Base-by-base conservation (phyloP, 2,888 invertebrate species). In the Metopia argyrocephala region DNA sequence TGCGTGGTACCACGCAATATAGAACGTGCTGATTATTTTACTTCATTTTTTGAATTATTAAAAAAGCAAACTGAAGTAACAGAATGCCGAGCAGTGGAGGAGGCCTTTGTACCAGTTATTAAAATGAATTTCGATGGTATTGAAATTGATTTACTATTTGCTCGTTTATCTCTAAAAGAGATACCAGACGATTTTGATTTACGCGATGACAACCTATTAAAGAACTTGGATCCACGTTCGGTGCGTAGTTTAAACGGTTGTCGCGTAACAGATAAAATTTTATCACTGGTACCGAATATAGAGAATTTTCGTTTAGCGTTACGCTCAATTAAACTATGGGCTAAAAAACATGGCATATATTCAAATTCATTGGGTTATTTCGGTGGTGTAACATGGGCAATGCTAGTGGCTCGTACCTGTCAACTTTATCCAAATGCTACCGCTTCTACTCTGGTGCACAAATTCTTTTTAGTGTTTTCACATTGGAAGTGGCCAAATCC, bases 401-500 rank as follows among this genome's bases (percentile, higher is more conserved):
- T n/a, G n/a, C n/a, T n/a, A n/a, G n/a, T n/a, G n/a, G n/a, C n/a
- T n/a, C n/a, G n/a, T n/a, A n/a, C n/a, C n/a, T n/a, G n/a, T n/a
- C 99, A 99, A 90, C 92, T 99, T 46, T 99, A 99, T 92, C 99
- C 99, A 3, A 98, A 98, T 91, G 99, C 99, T 1, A 94, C 95
- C 31, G 96, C 99, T 0, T 95, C 98, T 2, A 98, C 97, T 99
- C 99, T 92, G n/a, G n/a, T n/a, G n/a, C n/a, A n/a, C n/a, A n/a
- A n/a, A n/a, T n/a, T n/a, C n/a, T n/a, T n/a, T n/a, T 93, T 98
- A 70, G 98, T 99, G 15, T 99, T 98, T 91, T 97, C 97, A 46
- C 96, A 96, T 89, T 99, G 99, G 99, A 96, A 97, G 89, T 99
- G 99, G 99, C 99, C 99, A 0, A 97, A 97, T 89, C 99, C 99